Percentiles rank a stretch among this genome's conserved stretches.
Conservation (phyloP, 1,140 invertebrate species). For the Lepidotrigona ventralis region DNA sequence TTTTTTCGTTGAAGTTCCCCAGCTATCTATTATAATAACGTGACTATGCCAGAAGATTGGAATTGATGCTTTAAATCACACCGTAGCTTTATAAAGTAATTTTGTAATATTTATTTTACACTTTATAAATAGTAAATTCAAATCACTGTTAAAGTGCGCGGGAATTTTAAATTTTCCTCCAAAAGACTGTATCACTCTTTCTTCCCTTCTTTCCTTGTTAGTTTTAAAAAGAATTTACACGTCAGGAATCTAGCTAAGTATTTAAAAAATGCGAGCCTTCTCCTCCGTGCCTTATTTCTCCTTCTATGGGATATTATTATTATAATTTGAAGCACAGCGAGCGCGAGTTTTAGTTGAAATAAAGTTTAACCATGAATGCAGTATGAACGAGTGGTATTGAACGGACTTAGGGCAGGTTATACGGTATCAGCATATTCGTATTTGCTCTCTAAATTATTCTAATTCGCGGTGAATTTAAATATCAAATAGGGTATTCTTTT, state of each 20-base stretch:
- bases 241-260: background rate
- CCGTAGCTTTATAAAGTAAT: too few species aligned
- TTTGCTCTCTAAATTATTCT: background rate
- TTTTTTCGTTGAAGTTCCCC: background rate
- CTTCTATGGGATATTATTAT: too few species aligned
- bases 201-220: too few species aligned
- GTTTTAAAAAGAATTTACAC: background rate
- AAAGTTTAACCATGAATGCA: background rate
- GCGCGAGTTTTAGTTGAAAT: background rate
- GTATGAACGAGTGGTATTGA: background rate
- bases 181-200: too few species aligned
- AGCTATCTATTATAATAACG: background rate
- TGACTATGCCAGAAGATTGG: too few species aligned
- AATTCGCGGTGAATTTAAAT: background rate
- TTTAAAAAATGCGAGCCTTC: too few species aligned
- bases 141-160: too few species aligned
- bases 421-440: background rate
- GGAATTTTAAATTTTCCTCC: too few species aligned
- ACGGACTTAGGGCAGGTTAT: background rate
- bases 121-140: too few species aligned
- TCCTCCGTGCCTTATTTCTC: too few species aligned
- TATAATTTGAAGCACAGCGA: background rate
- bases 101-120: too few species aligned
- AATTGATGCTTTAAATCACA: too few species aligned
- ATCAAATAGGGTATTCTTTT: background rate